A percentile compares a stretch with the other conserved stretches of the same genome.
Evolutionary conservation across 1,140 invertebrate species (phyloP).

Genomic region (Tetramorium alpestre): DNA sequence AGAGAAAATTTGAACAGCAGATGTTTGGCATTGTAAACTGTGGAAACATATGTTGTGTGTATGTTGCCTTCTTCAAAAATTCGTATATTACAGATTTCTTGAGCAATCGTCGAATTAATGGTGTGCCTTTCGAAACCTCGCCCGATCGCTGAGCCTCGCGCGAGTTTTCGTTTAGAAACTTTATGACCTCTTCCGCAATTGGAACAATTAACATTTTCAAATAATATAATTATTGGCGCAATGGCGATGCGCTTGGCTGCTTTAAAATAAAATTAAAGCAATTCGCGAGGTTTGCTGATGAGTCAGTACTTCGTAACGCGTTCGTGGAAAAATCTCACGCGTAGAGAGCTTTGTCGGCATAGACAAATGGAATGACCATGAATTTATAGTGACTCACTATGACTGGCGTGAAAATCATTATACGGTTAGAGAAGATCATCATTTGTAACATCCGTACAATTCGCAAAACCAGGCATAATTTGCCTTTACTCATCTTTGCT

Average conservation of each 20-base stretch:
- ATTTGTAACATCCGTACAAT: constrained; percentile 7
- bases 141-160: background rate
- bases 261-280: constrained; percentile 1
- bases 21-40: background rate
- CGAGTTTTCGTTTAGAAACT: constrained; percentile 18
- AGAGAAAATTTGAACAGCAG: constrained; percentile 27
- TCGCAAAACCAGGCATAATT: background rate
- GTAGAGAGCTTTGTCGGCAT: background rate
- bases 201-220: constrained; percentile 14
- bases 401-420: constrained; percentile 52
- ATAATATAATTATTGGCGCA: constrained; percentile 19
- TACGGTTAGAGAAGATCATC: background rate
- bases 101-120: background rate
- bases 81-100: background rate
- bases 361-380: constrained; percentile 55
- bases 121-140: background rate
- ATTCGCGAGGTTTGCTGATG: constrained; percentile 23
- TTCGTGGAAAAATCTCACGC: constrained; percentile 64
- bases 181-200: constrained; percentile 8
- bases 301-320: constrained; percentile 62
- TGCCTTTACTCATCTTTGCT: background rate
- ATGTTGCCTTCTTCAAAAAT: background rate
- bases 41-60: background rate
- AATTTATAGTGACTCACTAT: constrained; percentile 59
- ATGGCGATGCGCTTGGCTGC: background rate